phyloP scores from a whole-genome alignment of 2,797 vertebrate species.

The Dendrocincla tyrannina region DNA sequence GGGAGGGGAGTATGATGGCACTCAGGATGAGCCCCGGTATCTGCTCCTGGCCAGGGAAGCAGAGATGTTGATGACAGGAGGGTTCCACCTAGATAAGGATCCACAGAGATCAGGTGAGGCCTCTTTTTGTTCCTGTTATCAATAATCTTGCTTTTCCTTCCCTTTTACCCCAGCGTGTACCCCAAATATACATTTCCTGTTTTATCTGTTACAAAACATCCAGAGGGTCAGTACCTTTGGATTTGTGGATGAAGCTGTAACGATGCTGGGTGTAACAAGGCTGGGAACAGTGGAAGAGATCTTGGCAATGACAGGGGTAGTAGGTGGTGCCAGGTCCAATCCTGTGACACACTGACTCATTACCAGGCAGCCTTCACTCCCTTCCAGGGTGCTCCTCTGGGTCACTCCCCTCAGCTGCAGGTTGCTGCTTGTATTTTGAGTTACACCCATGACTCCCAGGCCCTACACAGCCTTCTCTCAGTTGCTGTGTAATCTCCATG shows the following conservation, averaged over 20 bases:
- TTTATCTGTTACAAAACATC: neutral
- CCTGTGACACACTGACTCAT: neutral
- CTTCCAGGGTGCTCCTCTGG: neutral
- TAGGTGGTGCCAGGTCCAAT: neutral
- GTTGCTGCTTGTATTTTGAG: neutral
- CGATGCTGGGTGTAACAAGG: neutral
- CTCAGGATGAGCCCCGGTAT: constrained; percentile 90
- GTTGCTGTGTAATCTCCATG: neutral
- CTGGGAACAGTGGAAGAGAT: neutral
- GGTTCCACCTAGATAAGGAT: constrained; percentile 80
- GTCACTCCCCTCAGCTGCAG: neutral
- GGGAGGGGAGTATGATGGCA: constrained; percentile 93
- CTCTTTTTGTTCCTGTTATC: neutral
- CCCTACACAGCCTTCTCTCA: neutral
- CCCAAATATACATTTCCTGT: neutral
- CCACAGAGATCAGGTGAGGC: constrained; percentile 87
- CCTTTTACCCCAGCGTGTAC: neutral
- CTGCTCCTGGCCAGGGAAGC: constrained; percentile 89
- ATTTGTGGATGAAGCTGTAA: neutral
- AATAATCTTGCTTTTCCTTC: neutral
- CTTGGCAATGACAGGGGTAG: neutral
- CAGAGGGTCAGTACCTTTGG: neutral
- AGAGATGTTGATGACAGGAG: constrained; percentile 87
- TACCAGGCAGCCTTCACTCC: neutral
- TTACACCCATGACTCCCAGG: neutral